phyloP scores from a whole-genome alignment of 2,797 vertebrate species.

The Aeoliscus strigatus region DNA sequence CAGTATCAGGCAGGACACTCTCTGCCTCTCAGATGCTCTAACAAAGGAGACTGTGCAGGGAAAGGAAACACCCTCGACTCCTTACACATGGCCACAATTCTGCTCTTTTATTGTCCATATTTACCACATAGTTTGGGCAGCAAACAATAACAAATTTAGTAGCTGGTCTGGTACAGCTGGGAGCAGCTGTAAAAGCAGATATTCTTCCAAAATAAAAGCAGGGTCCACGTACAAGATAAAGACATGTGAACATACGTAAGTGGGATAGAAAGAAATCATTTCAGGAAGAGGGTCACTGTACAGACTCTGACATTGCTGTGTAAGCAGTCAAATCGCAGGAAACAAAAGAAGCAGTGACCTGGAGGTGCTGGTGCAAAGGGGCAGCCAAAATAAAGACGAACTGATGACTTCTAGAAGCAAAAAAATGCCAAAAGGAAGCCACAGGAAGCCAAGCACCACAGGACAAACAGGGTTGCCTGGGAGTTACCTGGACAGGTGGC shows the following conservation, averaged over 20 bases:
- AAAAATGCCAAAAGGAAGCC: constrained; percentile 60
- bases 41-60: constrained; percentile 35
- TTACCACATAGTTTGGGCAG: constrained; percentile 55
- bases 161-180: constrained; percentile 38
- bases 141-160: constrained; percentile 58
- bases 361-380: constrained; percentile 40
- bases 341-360: constrained; percentile 50
- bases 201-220: constrained; percentile 42
- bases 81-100: constrained; percentile 53
- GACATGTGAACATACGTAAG: constrained; percentile 47
- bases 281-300: constrained; percentile 29
- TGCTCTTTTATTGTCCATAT: constrained; percentile 55
- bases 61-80: constrained; percentile 54
- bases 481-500: constrained; percentile 97
- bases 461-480: constrained; percentile 63
- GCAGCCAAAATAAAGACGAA: constrained; percentile 60
- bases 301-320: constrained; percentile 37
- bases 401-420: constrained; percentile 64
- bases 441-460: constrained; percentile 66
- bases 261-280: constrained; percentile 43
- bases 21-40: constrained; percentile 40
- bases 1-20: constrained; percentile 62
- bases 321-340: constrained; percentile 47
- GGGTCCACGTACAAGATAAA: constrained; percentile 35
- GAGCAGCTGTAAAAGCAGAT: constrained; percentile 45